phyloP scores from a whole-genome alignment of 1,140 invertebrate species.

The Cydia amplana region DNA sequence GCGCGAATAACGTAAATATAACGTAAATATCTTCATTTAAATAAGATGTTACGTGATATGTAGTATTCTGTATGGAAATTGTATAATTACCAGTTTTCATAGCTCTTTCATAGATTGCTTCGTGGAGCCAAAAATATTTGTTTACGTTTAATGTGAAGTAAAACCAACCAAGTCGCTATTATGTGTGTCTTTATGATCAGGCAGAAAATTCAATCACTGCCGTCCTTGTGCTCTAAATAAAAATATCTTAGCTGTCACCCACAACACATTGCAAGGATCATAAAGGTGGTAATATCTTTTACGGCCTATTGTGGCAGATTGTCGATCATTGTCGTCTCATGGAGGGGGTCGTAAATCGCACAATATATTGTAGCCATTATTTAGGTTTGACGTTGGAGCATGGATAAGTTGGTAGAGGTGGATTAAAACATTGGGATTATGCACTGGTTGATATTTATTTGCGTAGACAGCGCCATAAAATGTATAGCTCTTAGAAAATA shows the following conservation, averaged over 20 bases:
- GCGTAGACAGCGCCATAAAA: no score
- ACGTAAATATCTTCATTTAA: no score
- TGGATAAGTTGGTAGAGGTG: background rate
- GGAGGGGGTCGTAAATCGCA: background rate
- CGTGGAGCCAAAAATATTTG: no score
- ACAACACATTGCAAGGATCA: background rate
- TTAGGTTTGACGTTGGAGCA: background rate
- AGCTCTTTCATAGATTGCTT: no score
- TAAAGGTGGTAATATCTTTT: slow-evolving; percentile 14
- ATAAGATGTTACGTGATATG: no score
- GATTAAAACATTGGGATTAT: background rate
- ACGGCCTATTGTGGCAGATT: background rate
- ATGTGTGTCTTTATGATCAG: background rate
- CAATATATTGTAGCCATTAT: background rate
- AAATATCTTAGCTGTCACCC: background rate
- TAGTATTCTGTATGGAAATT: no score
- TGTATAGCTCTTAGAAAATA: no score
- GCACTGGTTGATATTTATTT: no score
- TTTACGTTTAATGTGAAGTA: no score
- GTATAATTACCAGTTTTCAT: no score
- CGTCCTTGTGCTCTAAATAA: background rate
- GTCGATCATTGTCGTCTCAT: slow-evolving; percentile 8
- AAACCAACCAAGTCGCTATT: no score
- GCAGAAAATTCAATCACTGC: background rate
- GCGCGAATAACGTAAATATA: no score